Conservation (phyloP, 1,140 invertebrate species). For the Drosophila bocqueti region DNA sequence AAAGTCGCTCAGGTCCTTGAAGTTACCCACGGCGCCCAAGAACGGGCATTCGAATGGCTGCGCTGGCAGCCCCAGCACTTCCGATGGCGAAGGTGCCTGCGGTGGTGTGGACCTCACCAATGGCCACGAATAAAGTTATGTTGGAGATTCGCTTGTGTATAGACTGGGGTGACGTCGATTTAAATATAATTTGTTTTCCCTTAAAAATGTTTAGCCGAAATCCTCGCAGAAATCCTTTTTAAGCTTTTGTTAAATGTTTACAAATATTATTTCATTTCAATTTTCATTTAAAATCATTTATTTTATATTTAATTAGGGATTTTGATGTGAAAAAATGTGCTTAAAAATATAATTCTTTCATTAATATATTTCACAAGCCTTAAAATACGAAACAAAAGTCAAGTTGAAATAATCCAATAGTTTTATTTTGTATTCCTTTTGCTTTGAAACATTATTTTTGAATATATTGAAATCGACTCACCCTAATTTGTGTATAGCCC, state of each 20-base stretch:
- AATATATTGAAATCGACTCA: constrained; percentile 1
- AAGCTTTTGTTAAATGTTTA: neutral
- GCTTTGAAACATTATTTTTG: neutral
- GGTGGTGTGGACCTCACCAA: constrained; percentile 8
- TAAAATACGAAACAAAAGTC: neutral
- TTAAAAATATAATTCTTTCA: neutral
- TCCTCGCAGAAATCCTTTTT: neutral
- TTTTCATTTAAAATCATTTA: neutral
- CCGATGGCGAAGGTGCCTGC: constrained; percentile 55
- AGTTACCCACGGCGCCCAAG: constrained; percentile 22
- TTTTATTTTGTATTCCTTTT: neutral
- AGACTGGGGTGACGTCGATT: constrained; percentile 15
- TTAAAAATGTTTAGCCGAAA: neutral
- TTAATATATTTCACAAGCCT: neutral
- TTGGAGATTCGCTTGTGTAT: constrained; percentile 19
- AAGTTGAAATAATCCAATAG: no score
- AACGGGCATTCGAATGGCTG: constrained; percentile 50
- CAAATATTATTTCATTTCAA: neutral
- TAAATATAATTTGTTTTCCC: neutral
- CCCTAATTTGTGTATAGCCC: constrained; percentile 10
- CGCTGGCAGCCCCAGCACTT: constrained; percentile 32
- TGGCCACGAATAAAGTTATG: constrained; percentile 18
- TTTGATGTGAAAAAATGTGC: neutral
- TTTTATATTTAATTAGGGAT: neutral
- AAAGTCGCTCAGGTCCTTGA: constrained; percentile 30